Conservation (phyloP, 1,140 invertebrate species). For the Colletes latitarsis region DNA sequence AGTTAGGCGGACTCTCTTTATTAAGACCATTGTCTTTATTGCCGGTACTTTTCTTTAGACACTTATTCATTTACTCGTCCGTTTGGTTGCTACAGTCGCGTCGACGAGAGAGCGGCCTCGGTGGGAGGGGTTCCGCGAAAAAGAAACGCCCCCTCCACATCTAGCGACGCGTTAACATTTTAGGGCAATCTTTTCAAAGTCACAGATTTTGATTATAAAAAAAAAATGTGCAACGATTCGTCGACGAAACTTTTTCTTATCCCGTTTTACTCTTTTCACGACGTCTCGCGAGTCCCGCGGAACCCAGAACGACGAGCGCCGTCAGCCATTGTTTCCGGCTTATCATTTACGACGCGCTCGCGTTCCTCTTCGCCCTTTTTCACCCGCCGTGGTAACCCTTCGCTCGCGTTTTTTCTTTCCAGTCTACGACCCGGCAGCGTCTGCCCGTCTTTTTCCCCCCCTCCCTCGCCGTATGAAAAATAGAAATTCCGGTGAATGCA, state of each 20-base stretch:
- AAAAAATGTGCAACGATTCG: too few species aligned
- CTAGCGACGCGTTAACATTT: too few species aligned
- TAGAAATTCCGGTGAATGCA: conserved; percentile 34
- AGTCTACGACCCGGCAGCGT: background rate
- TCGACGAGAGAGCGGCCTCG: too few species aligned
- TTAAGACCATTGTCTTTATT: conserved; percentile 38
- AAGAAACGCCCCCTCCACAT: too few species aligned
- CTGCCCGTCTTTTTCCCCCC: background rate
- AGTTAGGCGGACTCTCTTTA: background rate
- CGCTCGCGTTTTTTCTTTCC: conserved; percentile 12
- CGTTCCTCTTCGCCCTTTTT: background rate
- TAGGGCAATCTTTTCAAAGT: background rate
- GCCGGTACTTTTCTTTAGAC: conserved; percentile 20
- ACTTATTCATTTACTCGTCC: conserved; percentile 19
- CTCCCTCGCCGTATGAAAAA: background rate
- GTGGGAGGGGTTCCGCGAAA: too few species aligned
- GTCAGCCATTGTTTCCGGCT: conserved; percentile 8
- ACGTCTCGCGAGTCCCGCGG: background rate
- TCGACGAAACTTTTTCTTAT: too few species aligned
- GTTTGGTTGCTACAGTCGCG: background rate
- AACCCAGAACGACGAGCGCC: background rate
- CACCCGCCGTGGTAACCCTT: background rate
- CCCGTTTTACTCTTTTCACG: background rate
- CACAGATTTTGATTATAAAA: too few species aligned
- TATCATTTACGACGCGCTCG: background rate